Base-by-base conservation (phyloP, 2,797 vertebrate genomes). In the Enteromius anoplus region DNA sequence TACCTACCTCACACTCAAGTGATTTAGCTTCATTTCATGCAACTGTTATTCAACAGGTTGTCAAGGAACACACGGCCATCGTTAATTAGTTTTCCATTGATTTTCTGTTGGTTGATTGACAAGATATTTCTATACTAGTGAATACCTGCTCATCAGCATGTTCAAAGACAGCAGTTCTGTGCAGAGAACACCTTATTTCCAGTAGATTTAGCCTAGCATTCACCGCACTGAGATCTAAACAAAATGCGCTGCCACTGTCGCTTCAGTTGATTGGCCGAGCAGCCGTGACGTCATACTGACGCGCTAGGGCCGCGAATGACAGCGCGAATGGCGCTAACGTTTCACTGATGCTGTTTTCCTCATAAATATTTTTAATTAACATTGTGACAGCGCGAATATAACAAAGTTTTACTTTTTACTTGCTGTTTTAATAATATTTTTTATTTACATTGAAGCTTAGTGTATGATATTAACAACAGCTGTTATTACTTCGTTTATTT, bases 231-330 rank as follows among this genome's bases (percentile, higher is more conserved):
- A 77, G 4, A 82, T 66, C 80, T 78, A 89, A 87, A 82, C 85
- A 87, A 76, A 82, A 82, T 75, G 17, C 45, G 60, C 42, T 65
- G n/a, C 53, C 9, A 92, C 88, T 71, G 86, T 89, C 70, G 2
- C 53, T 37, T 21, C 29, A 55, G 78, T 0, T 88, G 87, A 95
- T 95, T 94, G 93, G 95, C 29, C 80, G 34, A 78, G 14, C 65
- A 0, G 0, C 88, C 29, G 40, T 62, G 3, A 83, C 23, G 40
- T 86, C 9, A 76, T 0, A 3, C 6, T 10, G 82, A 73, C 83
- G 76, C 2, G 64, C 58, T 62, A 21, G 29, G 5, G 1, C 87
- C 90, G 92, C 88, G 90, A 91, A 91, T 60, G 60, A 53, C 53
- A 89, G 92, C 91, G 92, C 88, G 83, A 82, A 73, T 3, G 0